These are phyloP conservation scores for Anagyrus pseudococci DNA, from an alignment of 2,888 invertebrate species.

Conservation along the genomic window DNA sequence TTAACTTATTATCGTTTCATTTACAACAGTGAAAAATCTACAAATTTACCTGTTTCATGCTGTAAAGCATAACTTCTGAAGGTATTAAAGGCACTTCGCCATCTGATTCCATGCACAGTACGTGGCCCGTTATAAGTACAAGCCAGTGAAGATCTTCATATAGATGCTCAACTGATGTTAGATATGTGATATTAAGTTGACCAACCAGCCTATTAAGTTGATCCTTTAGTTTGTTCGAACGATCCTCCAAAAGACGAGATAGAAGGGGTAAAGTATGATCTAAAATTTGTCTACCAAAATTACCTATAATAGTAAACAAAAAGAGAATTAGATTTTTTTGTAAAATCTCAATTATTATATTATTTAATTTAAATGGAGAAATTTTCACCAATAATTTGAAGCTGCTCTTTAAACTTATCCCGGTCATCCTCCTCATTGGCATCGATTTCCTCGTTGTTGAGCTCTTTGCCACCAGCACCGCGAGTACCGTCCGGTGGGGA, in stretches of 20 bases:
- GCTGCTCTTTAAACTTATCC: slow-evolving; percentile 72
- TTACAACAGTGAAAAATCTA: not conserved
- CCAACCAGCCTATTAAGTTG: slow-evolving; percentile 57
- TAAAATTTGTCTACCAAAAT: slow-evolving; percentile 69
- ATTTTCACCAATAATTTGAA: slow-evolving; percentile 77
- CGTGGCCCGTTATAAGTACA: slow-evolving; percentile 75
- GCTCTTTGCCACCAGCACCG: slow-evolving; percentile 63
- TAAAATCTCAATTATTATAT: slow-evolving; percentile 5
- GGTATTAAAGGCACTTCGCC: slow-evolving; percentile 75
- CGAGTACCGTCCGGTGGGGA: slow-evolving; percentile 81
- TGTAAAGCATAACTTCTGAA: slow-evolving; percentile 70
- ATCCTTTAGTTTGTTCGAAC: slow-evolving; percentile 67
- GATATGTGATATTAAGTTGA: slow-evolving; percentile 41
- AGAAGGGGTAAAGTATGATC: slow-evolving; percentile 73
- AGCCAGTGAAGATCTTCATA: slow-evolving; percentile 94
- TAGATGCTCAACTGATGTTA: slow-evolving; percentile 67
- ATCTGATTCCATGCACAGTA: slow-evolving; percentile 72
- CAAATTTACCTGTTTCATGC: slow-evolving; percentile 64
- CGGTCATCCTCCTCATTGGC: slow-evolving; percentile 73
- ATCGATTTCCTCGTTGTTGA: slow-evolving; percentile 66
- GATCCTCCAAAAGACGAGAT: slow-evolving; percentile 71
- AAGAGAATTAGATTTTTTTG: too few relatives aligned
- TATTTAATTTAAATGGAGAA: not conserved
- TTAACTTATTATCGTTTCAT: not conserved
- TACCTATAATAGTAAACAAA: slow-evolving; percentile 54